phyloP scores from a whole-genome alignment of 1,140 invertebrate genomes.

The Zaprionus taronus region DNA sequence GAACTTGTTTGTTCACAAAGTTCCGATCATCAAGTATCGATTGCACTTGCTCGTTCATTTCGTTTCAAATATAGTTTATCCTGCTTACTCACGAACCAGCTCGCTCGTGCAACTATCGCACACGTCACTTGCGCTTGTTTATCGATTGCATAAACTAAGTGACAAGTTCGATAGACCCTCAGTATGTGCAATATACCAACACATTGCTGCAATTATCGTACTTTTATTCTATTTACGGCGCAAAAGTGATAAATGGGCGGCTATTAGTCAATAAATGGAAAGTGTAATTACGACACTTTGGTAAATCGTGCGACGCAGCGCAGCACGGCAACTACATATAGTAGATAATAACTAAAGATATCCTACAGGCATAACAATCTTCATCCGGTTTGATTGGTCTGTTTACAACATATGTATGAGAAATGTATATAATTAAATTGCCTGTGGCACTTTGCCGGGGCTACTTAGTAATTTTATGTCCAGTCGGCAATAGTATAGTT shows the following conservation, averaged over 20 bases:
- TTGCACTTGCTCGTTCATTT: neutral
- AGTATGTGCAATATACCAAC: neutral
- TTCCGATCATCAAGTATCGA: neutral
- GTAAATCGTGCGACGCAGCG: neutral
- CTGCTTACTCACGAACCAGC: neutral
- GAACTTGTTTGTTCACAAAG: neutral
- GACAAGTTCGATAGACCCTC: neutral
- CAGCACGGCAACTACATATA: neutral
- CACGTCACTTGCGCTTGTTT: neutral
- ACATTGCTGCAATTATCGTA: constrained; percentile 4
- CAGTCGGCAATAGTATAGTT: constrained; percentile 21
- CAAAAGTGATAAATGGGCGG: neutral
- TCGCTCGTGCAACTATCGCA: neutral
- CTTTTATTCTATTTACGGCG: neutral
- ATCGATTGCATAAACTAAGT: neutral
- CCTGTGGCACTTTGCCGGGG: constrained; percentile 1
- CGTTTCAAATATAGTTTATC: neutral
- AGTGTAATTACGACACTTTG: constrained; percentile 12
- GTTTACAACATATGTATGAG: constrained; percentile 16
- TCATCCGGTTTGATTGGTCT: constrained; percentile 27
- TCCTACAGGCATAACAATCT: constrained; percentile 2
- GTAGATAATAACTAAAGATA: constrained; percentile 4
- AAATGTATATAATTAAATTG: constrained; percentile 25
- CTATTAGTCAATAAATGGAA: constrained; percentile 6
- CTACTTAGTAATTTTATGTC: constrained; percentile 37